Evolutionary conservation across 2,888 invertebrate species (phyloP).

Genomic region (Napeogenes inachia): DNA sequence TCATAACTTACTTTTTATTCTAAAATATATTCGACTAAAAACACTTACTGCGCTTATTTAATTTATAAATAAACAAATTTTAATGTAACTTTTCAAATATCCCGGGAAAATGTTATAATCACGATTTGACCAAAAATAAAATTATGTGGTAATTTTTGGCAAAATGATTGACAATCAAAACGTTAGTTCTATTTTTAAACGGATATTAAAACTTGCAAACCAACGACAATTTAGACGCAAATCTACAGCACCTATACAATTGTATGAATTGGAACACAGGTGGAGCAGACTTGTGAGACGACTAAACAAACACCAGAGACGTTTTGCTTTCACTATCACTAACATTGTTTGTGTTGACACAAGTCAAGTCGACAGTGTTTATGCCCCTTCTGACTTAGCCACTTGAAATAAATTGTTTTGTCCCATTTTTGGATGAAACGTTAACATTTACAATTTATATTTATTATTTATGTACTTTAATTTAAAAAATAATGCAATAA

Average conservation of each 20-base stretch:
- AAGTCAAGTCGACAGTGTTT: slow-evolving; percentile 4
- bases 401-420: slow-evolving; percentile 5
- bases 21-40: too few relatives aligned
- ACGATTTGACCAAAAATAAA: too few relatives aligned
- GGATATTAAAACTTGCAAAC: neutral
- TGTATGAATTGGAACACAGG: slow-evolving; percentile 35
- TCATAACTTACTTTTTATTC: too few relatives aligned
- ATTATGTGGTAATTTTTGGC: too few relatives aligned
- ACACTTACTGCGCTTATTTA: too few relatives aligned
- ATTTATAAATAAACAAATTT: too few relatives aligned
- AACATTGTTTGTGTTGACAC: slow-evolving; percentile 6
- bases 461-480: too few relatives aligned
- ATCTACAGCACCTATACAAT: slow-evolving; percentile 16
- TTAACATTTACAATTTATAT: neutral
- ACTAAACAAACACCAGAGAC: slow-evolving; percentile 21
- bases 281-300: slow-evolving; percentile 28
- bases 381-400: slow-evolving; percentile 1
- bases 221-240: neutral
- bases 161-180: too few relatives aligned
- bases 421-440: too few relatives aligned
- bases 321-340: slow-evolving; percentile 13
- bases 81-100: neutral
- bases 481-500: neutral
- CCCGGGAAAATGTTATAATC: too few relatives aligned
- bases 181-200: too few relatives aligned